Conservation (phyloP, 2,888 invertebrate genomes). For the Meandrusa payeni region DNA sequence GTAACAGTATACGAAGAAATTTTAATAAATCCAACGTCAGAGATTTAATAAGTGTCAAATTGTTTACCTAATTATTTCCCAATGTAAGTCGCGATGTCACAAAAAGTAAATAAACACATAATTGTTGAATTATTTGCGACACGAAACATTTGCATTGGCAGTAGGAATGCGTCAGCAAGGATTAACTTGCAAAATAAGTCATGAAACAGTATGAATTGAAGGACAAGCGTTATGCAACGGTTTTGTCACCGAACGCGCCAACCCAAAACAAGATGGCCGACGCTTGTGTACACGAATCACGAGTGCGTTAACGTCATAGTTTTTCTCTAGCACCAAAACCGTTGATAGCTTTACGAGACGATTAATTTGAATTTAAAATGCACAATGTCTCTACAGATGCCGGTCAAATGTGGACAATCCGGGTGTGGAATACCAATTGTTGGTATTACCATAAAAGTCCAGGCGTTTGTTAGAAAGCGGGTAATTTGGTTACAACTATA, state of each 20-base stretch:
- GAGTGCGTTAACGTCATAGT: constrained; percentile 60
- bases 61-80: too few relatives aligned
- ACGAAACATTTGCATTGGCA: not conserved
- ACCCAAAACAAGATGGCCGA: constrained; percentile 65
- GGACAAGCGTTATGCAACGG: constrained; percentile 24
- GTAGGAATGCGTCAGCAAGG: constrained; percentile 17
- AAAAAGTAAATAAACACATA: not conserved
- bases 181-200: constrained; percentile 20
- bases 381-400: constrained; percentile 69
- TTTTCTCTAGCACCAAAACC: constrained; percentile 65
- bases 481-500: constrained; percentile 75
- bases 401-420: constrained; percentile 77
- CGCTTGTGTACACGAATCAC: constrained; percentile 68
- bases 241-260: constrained; percentile 46
- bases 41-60: too few relatives aligned
- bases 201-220: constrained; percentile 20
- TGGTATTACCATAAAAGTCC: constrained; percentile 75
- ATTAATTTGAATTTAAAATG: constrained; percentile 78
- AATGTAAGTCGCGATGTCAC: too few relatives aligned
- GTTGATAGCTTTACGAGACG: constrained; percentile 78
- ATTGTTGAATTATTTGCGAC: not conserved
- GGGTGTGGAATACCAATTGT: constrained; percentile 73
- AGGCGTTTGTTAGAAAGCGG: constrained; percentile 80
- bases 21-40: too few relatives aligned
- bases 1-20: too few relatives aligned